Evolutionary conservation across 1,140 invertebrate species (phyloP).

Genomic region (Pomacea maculata): DNA sequence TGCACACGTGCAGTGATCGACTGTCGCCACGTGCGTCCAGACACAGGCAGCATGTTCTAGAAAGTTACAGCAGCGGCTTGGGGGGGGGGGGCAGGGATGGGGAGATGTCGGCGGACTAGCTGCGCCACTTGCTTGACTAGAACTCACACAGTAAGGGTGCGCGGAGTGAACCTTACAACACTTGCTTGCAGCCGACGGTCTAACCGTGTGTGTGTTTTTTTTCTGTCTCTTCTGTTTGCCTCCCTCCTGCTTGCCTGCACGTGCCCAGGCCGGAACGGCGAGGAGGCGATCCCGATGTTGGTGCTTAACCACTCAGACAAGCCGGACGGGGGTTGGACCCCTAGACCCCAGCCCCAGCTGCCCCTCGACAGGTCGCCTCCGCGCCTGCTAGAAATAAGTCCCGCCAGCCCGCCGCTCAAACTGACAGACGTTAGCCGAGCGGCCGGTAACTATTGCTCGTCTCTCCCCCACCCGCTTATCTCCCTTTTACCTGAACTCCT

Average conservation of each 20-base stretch:
- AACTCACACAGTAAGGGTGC: too few species aligned
- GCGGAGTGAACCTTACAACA: neutral
- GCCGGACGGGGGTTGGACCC: conserved; percentile 50
- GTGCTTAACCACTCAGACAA: conserved; percentile 65
- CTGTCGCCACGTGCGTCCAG: too few species aligned
- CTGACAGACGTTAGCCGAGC: conserved; percentile 53
- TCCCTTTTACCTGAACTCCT: neutral
- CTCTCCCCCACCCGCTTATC: neutral
- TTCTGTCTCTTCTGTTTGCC: conserved; percentile 9
- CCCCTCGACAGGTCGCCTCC: conserved; percentile 50
- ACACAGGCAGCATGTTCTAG: too few species aligned
- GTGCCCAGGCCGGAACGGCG: conserved; percentile 57
- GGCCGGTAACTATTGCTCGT: conserved; percentile 48
- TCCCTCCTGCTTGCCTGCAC: neutral
- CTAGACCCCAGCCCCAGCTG: conserved; percentile 34
- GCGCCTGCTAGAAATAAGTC: conserved; percentile 57
- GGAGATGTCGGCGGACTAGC: too few species aligned
- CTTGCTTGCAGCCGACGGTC: neutral
- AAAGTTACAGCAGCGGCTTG: too few species aligned
- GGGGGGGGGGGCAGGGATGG: too few species aligned
- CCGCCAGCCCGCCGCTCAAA: conserved; percentile 49
- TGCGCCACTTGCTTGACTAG: too few species aligned
- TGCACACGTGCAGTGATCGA: too few species aligned
- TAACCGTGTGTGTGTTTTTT: conserved; percentile 5
- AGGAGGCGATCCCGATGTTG: conserved; percentile 67